Evolutionary conservation across 2,888 invertebrate species (phyloP).

Genomic region (Mellilla xanthometata): DNA sequence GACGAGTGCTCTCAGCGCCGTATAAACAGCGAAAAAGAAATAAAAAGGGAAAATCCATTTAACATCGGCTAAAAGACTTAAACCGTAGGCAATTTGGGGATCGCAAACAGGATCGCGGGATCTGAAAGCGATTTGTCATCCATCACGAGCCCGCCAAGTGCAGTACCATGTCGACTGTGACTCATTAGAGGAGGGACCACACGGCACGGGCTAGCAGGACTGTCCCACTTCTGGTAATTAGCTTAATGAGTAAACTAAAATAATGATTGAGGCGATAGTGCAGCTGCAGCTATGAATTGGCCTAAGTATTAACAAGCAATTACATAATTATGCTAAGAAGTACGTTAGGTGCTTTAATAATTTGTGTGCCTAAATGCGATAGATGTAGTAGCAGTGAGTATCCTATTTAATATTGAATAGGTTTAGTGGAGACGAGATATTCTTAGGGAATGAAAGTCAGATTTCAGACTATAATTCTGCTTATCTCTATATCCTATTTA

Average conservation of each 20-base stretch:
- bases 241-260: no score
- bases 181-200: slow-evolving; percentile 55
- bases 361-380: no score
- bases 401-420: no score
- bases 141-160: slow-evolving; percentile 72
- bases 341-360: no score
- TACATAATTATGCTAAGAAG: no score
- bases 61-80: slow-evolving; percentile 23
- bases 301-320: neutral
- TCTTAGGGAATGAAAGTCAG: no score
- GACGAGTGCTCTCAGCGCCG: neutral
- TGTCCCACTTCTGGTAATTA: neutral
- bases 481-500: no score
- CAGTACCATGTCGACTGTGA: slow-evolving; percentile 72
- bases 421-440: no score
- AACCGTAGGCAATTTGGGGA: slow-evolving; percentile 49
- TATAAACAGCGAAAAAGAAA: slow-evolving; percentile 11
- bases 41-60: slow-evolving; percentile 18
- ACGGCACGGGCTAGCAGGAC: slow-evolving; percentile 6
- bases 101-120: slow-evolving; percentile 53
- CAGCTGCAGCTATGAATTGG: neutral
- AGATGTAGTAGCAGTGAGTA: no score
- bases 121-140: slow-evolving; percentile 74
- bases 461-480: no score
- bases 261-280: neutral